Evolutionary conservation across 2,888 invertebrate species (phyloP).

Genomic region (Heliconius hortense): DNA sequence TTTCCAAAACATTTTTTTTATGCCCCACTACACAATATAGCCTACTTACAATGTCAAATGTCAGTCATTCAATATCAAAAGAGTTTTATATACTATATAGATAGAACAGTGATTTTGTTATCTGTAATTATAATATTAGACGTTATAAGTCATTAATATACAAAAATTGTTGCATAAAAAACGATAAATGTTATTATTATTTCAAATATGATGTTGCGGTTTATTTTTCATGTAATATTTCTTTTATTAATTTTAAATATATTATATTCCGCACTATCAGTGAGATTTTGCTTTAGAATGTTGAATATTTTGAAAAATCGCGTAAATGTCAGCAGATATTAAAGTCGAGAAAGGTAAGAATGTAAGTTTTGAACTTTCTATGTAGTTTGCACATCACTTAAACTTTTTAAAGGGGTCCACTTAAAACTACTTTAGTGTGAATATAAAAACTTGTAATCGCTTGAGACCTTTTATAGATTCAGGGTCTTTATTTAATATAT

Average conservation of each 20-base stretch:
- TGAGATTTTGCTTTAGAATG: slow-evolving; percentile 38
- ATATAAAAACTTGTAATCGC: background rate
- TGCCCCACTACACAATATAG: background rate
- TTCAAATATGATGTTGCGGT: slow-evolving; percentile 33
- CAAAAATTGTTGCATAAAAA: slow-evolving; percentile 1
- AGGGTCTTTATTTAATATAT: no score
- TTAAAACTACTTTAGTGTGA: slow-evolving; percentile 6
- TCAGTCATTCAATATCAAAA: background rate
- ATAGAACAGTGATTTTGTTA: background rate
- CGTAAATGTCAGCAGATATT: slow-evolving; percentile 42
- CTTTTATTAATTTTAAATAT: slow-evolving; percentile 36
- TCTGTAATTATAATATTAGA: slow-evolving; percentile 2
- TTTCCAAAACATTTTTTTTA: no score
- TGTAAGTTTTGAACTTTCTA: slow-evolving; percentile 36
- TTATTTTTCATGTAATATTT: slow-evolving; percentile 28
- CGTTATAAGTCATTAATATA: slow-evolving; percentile 1
- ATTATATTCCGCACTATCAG: slow-evolving; percentile 31
- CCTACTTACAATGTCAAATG: background rate
- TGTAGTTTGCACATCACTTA: background rate
- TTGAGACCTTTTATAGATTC: background rate
- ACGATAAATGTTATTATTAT: slow-evolving; percentile 15
- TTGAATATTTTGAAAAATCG: slow-evolving; percentile 32
- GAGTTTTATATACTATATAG: no score
- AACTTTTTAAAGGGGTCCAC: slow-evolving; percentile 1
- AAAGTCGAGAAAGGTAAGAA: slow-evolving; percentile 40